Evolutionary conservation across 2,113 vertebrate species (phyloP), one percentile per base, ranked within the genome.

Genomic region (Nerophis ophidion): DNA sequence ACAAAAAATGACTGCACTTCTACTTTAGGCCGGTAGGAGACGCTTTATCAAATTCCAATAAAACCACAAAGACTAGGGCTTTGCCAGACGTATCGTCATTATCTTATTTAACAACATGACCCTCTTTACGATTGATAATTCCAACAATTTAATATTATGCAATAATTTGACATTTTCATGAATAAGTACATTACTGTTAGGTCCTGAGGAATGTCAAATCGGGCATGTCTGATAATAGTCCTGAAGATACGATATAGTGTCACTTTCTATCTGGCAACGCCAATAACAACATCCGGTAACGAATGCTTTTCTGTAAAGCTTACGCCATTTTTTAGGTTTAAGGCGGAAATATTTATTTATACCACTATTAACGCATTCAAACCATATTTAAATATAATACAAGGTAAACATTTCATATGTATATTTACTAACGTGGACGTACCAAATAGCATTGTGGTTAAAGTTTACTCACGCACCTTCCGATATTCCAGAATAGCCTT

Each of bases 21-120:
- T 11, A 7, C 0, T 1, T 10, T 47, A n/a, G 14, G 4, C 35
- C 55, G 38, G 5, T 1, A 8, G 63, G 47, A 26, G 68, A 61
- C 63, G 46, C 0, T 50, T 17, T 34, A 19, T 17, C 1, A 0
- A 19, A 45, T 5, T 13, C 5, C 15, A 51, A 52, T 33, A 34
- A 33, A 35, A 0, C 9, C 45, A 65, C 47, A 47, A 73, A 69
- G 71, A 75, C 53, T 38, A 42, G 36, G 2, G 26, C 26, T 2
- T 26, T 26, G 26, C 26, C 26, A 26, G 26, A 26, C 26, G 26
- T 26, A 26, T 26, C 3, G 4, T 26, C 26, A 26, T 26, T 26
- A 3, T 4, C 26, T 26, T 26, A 3, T 26, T 3, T 26, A 26
- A 26, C 4, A 26, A 26, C 3, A 26, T 26, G 26, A 26, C 26